A percentile compares a stretch with the other conserved stretches of the same genome.
Evolutionary conservation across 1,140 invertebrate species (phyloP).

Genomic region (Amyelois transitella): DNA sequence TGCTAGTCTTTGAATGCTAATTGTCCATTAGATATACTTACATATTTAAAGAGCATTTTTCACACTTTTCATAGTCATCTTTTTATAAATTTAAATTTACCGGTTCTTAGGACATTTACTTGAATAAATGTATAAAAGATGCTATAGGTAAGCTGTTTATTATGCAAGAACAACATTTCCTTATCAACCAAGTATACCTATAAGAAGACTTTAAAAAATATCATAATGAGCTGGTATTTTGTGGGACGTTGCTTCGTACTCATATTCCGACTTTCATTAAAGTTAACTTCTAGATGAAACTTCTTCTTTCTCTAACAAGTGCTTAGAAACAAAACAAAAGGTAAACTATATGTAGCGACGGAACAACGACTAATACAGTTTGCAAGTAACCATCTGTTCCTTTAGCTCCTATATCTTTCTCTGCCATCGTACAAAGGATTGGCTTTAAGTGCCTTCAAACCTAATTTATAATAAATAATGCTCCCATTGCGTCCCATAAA

Average conservation of each 20-base stretch:
- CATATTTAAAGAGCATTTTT: neutral
- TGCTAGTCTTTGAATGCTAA: neutral
- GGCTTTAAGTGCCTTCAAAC: conserved; percentile 17
- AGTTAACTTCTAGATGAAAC: neutral
- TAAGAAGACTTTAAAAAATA: too few species aligned
- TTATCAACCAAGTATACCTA: too few species aligned
- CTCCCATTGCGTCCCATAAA: conserved; percentile 19
- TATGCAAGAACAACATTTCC: too few species aligned
- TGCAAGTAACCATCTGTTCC: neutral
- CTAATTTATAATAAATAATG: conserved; percentile 19
- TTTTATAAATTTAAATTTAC: too few species aligned
- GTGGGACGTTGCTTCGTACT: too few species aligned
- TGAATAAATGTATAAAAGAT: too few species aligned
- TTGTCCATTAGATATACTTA: neutral
- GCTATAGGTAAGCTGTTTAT: too few species aligned
- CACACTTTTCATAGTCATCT: too few species aligned
- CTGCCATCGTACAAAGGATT: conserved; percentile 1
- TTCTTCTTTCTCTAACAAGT: neutral
- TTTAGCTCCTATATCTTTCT: neutral
- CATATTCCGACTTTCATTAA: too few species aligned
- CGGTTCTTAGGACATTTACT: too few species aligned
- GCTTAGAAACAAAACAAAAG: neutral
- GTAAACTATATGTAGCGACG: neutral
- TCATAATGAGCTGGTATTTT: too few species aligned
- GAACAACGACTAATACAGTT: neutral